Evolutionary conservation across 2,113 vertebrate species (phyloP).

Genomic region (Zeus faber): DNA sequence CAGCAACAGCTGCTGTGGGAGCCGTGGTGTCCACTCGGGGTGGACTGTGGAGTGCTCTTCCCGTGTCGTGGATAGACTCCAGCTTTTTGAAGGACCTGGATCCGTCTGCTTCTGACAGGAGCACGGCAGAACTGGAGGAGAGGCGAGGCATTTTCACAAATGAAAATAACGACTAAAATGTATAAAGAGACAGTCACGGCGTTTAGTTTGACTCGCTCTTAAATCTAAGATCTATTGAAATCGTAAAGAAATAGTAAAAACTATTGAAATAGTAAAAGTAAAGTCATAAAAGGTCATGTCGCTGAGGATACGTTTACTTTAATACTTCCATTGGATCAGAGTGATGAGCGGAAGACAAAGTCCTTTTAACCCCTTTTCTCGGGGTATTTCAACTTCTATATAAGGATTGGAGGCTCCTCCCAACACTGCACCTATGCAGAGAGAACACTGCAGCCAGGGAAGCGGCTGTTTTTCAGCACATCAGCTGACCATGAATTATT

Average conservation of each 20-base stretch:
- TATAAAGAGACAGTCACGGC: no score
- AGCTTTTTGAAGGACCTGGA: constrained; percentile 30
- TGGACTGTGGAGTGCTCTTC: constrained; percentile 64
- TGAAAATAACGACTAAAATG: no score
- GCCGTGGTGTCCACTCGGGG: constrained; percentile 47
- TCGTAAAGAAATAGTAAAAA: not conserved
- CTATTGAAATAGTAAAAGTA: not conserved
- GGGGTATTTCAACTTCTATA: no score
- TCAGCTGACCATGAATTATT: constrained; percentile 58
- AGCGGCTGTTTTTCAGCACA: constrained; percentile 17
- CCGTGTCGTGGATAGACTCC: constrained; percentile 35
- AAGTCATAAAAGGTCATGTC: not conserved
- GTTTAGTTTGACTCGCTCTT: no score
- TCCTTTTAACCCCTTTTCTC: no score
- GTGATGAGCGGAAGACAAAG: not conserved
- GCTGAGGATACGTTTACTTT: no score
- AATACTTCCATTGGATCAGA: no score
- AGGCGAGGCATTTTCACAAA: no score
- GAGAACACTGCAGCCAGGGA: no score
- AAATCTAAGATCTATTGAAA: not conserved
- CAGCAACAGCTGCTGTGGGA: constrained; percentile 52
- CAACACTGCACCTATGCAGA: no score
- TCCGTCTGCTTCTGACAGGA: constrained; percentile 61
- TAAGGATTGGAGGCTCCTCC: no score
- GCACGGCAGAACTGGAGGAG: constrained; percentile 3